These are phyloP conservation scores for Drosophila bocqueti DNA, from an alignment of 1,140 invertebrate genomes.

Conservation along the genomic window DNA sequence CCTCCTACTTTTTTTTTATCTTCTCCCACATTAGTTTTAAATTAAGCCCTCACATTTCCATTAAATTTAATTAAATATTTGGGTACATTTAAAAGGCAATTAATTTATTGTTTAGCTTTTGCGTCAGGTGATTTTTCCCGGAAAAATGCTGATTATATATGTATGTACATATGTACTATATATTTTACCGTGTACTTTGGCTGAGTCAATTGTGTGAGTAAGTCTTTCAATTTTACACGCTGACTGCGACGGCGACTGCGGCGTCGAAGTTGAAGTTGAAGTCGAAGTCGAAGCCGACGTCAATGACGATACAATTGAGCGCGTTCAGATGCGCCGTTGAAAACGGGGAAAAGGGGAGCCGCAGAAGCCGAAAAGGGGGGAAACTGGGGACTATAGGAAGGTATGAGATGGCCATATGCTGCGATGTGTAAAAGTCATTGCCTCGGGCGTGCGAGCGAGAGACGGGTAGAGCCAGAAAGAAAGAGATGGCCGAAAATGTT, in stretches of 20 bases:
- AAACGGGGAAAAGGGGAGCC: conserved; percentile 1
- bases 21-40: not conserved
- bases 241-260: conserved; percentile 2
- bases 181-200: conserved; percentile 15
- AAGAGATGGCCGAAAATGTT: conserved; percentile 49
- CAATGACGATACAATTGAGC: conserved; percentile 61
- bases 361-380: conserved; percentile 2
- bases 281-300: conserved; percentile 18
- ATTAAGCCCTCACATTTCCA: not conserved
- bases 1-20: not conserved
- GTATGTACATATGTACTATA: not conserved
- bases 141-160: conserved; percentile 2
- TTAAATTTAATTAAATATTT: conserved; percentile 1
- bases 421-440: conserved; percentile 81
- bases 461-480: not conserved
- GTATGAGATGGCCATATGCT: conserved; percentile 69
- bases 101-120: not conserved
- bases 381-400: conserved; percentile 9
- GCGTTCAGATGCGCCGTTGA: conserved; percentile 55
- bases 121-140: not conserved
- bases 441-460: conserved; percentile 36
- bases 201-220: conserved; percentile 73
- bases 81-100: not conserved
- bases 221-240: conserved; percentile 69
- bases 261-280: conserved; percentile 2